phyloP scores from a whole-genome alignment of 2,888 invertebrate genomes.

The Gastracanthus pulcherrimus region DNA sequence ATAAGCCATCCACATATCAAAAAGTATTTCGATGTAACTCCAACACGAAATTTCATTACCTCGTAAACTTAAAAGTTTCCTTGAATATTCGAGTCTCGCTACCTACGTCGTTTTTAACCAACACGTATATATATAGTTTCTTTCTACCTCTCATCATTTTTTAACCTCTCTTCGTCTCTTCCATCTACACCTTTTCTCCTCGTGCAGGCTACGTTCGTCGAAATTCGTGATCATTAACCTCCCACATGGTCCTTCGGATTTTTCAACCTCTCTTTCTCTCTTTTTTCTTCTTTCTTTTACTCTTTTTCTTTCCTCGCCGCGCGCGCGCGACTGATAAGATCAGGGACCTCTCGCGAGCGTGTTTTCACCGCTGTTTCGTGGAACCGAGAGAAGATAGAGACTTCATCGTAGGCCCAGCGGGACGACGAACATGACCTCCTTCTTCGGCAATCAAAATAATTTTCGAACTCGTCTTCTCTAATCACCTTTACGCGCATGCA shows the following conservation, averaged over 20 bases:
- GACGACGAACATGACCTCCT: constrained; percentile 41
- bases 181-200: not conserved
- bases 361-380: constrained; percentile 61
- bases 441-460: constrained; percentile 43
- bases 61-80: no score
- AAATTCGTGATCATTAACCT: constrained; percentile 59
- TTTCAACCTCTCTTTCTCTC: constrained; percentile 32
- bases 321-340: constrained; percentile 56
- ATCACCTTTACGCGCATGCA: not conserved
- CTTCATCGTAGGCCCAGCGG: constrained; percentile 62
- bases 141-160: not conserved
- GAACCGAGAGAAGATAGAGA: constrained; percentile 63
- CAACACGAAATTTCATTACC: no score
- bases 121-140: not conserved
- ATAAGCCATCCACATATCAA: no score
- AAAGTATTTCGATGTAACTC: no score
- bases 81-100: no score
- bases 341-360: constrained; percentile 39
- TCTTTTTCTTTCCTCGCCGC: constrained; percentile 22
- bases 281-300: not conserved
- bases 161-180: not conserved
- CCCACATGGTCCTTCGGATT: constrained; percentile 41
- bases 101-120: constrained; percentile 8
- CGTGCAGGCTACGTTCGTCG: constrained; percentile 34
- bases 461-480: not conserved